Percentiles rank a stretch among this genome's conserved stretches.
Conservation (phyloP, 2,888 invertebrate species). For the Phania funesta region DNA sequence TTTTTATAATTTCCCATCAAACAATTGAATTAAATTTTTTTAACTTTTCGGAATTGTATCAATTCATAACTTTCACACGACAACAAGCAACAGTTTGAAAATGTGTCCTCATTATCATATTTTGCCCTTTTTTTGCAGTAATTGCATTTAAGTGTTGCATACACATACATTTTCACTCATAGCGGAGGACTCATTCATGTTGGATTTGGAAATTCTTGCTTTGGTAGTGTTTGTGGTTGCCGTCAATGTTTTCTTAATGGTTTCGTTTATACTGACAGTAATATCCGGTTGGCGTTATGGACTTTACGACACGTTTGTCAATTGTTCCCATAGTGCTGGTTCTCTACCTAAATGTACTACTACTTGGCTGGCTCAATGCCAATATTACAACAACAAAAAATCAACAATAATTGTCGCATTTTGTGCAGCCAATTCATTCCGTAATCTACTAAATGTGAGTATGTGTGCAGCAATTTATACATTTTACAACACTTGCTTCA, state of each 20-base stretch:
- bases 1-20: neutral
- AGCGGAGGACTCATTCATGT: neutral
- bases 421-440: slow-evolving; percentile 47
- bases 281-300: slow-evolving; percentile 57
- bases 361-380: slow-evolving; percentile 54
- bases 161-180: neutral
- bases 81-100: slow-evolving; percentile 49
- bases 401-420: slow-evolving; percentile 58
- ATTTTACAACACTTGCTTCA: slow-evolving; percentile 14
- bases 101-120: neutral
- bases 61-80: slow-evolving; percentile 46
- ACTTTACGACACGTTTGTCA: slow-evolving; percentile 39
- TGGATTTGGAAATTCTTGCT: neutral
- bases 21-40: slow-evolving; percentile 7
- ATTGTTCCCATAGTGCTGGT: slow-evolving; percentile 40
- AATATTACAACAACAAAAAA: slow-evolving; percentile 22
- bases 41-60: slow-evolving; percentile 5
- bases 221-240: slow-evolving; percentile 30
- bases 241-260: slow-evolving; percentile 58
- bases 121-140: neutral
- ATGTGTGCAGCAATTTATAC: slow-evolving; percentile 33
- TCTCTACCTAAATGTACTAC: slow-evolving; percentile 10
- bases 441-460: neutral
- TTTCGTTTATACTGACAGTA: slow-evolving; percentile 48
- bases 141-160: neutral